Conservation (phyloP, 2,888 invertebrate genomes). For the Meteorus cinctellus region DNA sequence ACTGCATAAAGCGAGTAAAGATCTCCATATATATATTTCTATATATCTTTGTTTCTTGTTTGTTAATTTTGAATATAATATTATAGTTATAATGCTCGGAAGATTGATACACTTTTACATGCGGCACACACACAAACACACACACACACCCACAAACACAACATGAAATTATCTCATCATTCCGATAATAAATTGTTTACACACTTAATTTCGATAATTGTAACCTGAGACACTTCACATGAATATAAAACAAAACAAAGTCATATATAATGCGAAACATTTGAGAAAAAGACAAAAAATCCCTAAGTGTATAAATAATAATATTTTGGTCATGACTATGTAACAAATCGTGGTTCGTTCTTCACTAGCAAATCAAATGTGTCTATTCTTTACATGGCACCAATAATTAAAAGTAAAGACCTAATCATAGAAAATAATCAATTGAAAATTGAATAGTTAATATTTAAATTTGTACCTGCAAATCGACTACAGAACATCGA, state of each 20-base stretch:
- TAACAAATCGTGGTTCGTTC: not conserved
- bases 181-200: not conserved
- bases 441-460: not conserved
- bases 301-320: not conserved
- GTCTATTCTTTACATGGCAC: not conserved
- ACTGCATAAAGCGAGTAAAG: not conserved
- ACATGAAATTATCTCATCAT: not conserved
- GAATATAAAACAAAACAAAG: not conserved
- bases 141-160: not conserved
- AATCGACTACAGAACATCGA: not conserved
- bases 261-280: not conserved
- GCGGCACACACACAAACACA: not conserved
- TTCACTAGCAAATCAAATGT: not conserved
- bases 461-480: conserved; percentile 29
- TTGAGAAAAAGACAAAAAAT: not conserved
- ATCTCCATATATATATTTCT: not conserved
- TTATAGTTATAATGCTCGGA: not conserved
- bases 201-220: not conserved
- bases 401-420: not conserved
- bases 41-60: not conserved
- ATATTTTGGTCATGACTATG: not conserved
- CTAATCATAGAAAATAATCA: not conserved
- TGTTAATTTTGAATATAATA: not conserved
- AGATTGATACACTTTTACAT: not conserved
- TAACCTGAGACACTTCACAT: not conserved